phyloP scores from a whole-genome alignment of 1,140 invertebrate genomes.

The Camponotus floridanus region DNA sequence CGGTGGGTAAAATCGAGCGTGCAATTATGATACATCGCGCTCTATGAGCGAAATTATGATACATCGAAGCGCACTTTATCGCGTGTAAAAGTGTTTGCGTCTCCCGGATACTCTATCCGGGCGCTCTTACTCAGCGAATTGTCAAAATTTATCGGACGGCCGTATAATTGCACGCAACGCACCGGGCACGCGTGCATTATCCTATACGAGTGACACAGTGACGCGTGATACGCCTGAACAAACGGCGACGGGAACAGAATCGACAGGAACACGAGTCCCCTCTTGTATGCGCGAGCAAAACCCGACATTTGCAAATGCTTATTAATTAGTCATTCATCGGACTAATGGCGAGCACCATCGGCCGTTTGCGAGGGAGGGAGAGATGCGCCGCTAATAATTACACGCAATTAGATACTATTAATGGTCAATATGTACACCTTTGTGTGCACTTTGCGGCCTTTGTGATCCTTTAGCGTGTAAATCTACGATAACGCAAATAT shows the following conservation, averaged over 20 bases:
- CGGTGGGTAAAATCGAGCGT: conserved; percentile 19
- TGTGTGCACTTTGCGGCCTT: conserved; percentile 51
- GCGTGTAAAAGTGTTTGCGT: conserved; percentile 56
- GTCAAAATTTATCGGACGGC: conserved; percentile 67
- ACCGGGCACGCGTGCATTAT: conserved; percentile 8
- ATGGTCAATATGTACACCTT: conserved; percentile 46
- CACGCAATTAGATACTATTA: conserved; percentile 57
- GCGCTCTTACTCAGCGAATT: conserved; percentile 70
- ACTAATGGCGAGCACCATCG: conserved; percentile 44
- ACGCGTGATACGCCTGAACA: conserved; percentile 51
- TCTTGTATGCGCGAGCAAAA: conserved; percentile 58
- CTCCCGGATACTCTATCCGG: conserved; percentile 57
- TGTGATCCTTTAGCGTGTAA: conserved; percentile 42
- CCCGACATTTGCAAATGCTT: conserved; percentile 69
- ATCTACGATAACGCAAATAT: conserved; percentile 27
- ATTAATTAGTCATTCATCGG: conserved; percentile 69
- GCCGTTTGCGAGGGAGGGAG: conserved; percentile 3
- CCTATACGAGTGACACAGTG: conserved; percentile 57
- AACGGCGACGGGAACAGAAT: conserved; percentile 57
- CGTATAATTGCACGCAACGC: conserved; percentile 51
- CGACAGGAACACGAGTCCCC: conserved; percentile 59
- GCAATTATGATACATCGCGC: conserved; percentile 68
- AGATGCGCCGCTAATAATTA: conserved; percentile 53
- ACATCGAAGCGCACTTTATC: conserved; percentile 58
- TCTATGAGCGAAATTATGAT: conserved; percentile 46